Evolutionary conservation across 1,140 invertebrate genomes (phyloP).

Genomic region (Pseudomyrmex dendroicus): DNA sequence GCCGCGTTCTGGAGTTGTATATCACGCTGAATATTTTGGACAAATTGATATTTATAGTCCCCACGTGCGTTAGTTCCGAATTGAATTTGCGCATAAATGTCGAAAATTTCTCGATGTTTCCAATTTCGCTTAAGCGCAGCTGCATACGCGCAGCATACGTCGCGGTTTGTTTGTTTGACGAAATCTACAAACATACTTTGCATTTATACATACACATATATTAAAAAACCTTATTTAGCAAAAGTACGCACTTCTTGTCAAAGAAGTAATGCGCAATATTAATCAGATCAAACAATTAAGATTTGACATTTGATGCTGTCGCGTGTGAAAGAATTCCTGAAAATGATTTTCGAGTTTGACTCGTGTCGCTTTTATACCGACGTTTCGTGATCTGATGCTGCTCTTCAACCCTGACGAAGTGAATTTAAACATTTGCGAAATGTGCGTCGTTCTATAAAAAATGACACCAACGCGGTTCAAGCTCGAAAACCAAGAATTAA

Average conservation of each 20-base stretch:
- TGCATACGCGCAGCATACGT: constrained; percentile 18
- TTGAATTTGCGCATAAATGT: constrained; percentile 60
- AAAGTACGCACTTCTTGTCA: background rate
- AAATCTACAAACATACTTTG: constrained; percentile 22
- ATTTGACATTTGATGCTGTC: too few relatives aligned
- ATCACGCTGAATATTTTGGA: constrained; percentile 55
- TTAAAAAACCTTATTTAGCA: too few relatives aligned
- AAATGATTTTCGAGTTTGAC: too few relatives aligned
- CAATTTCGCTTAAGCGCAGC: constrained; percentile 43
- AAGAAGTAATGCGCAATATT: background rate
- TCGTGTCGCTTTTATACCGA: too few relatives aligned
- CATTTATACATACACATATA: background rate
- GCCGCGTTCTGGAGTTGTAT: constrained; percentile 45
- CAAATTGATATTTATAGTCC: constrained; percentile 60
- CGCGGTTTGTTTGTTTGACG: constrained; percentile 9
- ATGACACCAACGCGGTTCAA: too few relatives aligned
- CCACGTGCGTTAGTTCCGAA: constrained; percentile 58
- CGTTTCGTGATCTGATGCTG: too few relatives aligned
- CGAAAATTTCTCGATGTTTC: constrained; percentile 49
- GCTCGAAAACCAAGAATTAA: too few relatives aligned
- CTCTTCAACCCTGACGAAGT: too few relatives aligned
- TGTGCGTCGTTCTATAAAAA: too few relatives aligned
- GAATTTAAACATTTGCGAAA: too few relatives aligned
- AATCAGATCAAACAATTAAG: too few relatives aligned
- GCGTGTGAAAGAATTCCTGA: too few relatives aligned